Conservation (phyloP, 2,113 vertebrate species). For the Phaethon lepturus region DNA sequence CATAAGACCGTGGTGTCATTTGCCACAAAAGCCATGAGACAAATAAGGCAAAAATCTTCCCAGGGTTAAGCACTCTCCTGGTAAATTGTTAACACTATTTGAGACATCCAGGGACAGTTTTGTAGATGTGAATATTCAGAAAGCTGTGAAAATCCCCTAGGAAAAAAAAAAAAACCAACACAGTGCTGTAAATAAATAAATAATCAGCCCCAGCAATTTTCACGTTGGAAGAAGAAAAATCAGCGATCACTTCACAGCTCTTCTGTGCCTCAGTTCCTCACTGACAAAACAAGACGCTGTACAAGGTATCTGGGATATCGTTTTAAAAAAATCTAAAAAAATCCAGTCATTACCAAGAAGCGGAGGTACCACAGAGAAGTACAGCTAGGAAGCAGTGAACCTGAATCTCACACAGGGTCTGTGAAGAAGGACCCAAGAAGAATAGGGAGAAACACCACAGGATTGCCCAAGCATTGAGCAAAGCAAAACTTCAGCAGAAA, state of each 20-base stretch:
- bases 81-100: background rate
- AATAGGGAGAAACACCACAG: background rate
- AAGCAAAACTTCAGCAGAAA: background rate
- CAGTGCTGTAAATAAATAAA: background rate
- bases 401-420: background rate
- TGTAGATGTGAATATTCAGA: background rate
- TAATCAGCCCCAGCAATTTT: background rate
- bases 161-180: background rate
- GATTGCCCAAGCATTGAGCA: background rate
- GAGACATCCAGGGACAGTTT: background rate
- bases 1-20: background rate
- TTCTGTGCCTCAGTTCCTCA: background rate
- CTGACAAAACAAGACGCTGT: background rate
- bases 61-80: background rate
- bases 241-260: background rate
- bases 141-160: background rate
- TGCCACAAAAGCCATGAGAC: background rate
- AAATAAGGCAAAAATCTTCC: background rate
- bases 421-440: background rate
- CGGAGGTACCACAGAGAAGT: background rate
- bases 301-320: background rate
- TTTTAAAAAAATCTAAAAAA: background rate
- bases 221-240: background rate
- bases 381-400: background rate
- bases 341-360: background rate